These are phyloP conservation scores for Nylanderia fulva DNA, from an alignment of 1,140 invertebrate genomes.

Conservation along the genomic window DNA sequence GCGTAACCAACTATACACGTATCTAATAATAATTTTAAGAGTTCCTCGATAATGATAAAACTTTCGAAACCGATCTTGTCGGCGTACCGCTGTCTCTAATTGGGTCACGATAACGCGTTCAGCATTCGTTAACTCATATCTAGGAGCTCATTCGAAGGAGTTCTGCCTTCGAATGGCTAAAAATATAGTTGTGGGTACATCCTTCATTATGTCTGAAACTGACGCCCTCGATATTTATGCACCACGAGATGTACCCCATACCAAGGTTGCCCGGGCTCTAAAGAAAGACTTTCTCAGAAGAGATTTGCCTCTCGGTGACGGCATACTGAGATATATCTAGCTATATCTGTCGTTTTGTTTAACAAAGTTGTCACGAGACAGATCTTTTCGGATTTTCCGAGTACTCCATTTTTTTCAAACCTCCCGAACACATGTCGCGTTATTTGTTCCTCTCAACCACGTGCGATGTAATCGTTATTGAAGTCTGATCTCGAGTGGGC, in stretches of 20 bases:
- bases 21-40: slow-evolving; percentile 11
- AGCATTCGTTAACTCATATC: slow-evolving; percentile 23
- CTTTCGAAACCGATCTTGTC: slow-evolving; percentile 22
- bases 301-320: slow-evolving; percentile 11
- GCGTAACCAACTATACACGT: too few relatives aligned
- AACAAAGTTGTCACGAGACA: not conserved
- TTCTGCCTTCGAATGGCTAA: slow-evolving; percentile 18
- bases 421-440: slow-evolving; percentile 2
- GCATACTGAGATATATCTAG: not conserved
- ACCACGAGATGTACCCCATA: not conserved
- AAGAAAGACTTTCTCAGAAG: slow-evolving; percentile 43
- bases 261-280: slow-evolving; percentile 22
- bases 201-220: slow-evolving; percentile 40
- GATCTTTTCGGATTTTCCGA: not conserved
- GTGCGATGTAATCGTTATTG: slow-evolving; percentile 1
- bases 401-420: not conserved
- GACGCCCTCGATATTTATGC: slow-evolving; percentile 28
- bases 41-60: not conserved
- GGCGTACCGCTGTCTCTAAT: slow-evolving; percentile 15
- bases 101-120: slow-evolving; percentile 46
- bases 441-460: not conserved
- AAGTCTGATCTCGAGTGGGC: slow-evolving; percentile 11
- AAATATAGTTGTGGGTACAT: slow-evolving; percentile 32
- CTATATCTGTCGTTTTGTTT: slow-evolving; percentile 1
- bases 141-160: not conserved